These are phyloP conservation scores for Odocoileus hemionus DNA, from an alignment of 2,113 vertebrate species.

Conservation along the genomic window DNA sequence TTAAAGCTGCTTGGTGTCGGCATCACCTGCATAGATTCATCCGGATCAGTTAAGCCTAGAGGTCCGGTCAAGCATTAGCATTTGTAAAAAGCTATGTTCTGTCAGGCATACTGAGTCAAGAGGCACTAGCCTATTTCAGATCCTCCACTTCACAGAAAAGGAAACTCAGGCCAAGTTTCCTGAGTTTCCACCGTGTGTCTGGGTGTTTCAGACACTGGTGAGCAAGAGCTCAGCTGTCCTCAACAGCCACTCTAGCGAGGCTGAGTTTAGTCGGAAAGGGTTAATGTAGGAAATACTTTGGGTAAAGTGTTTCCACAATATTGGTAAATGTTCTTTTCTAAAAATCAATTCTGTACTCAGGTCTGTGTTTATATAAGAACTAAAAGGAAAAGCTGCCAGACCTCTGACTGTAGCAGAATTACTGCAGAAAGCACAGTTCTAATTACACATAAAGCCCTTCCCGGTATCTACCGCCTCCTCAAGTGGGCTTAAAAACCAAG, in stretches of 20 bases:
- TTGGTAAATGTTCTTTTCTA: conserved; percentile 10
- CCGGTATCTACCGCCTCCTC: neutral
- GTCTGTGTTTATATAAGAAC: neutral
- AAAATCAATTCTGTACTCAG: conserved; percentile 13
- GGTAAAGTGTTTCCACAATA: neutral
- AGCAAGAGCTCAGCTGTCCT: neutral
- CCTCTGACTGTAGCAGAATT: neutral
- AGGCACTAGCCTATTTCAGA: neutral
- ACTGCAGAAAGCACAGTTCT: neutral
- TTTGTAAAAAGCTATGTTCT: neutral
- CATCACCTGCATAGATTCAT: neutral
- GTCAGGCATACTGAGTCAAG: neutral
- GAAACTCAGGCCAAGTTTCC: neutral
- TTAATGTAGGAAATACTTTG: neutral
- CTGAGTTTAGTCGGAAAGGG: neutral
- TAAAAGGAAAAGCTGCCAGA: neutral
- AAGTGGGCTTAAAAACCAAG: neutral
- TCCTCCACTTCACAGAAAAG: neutral
- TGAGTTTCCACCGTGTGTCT: neutral
- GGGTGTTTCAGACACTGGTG: neutral
- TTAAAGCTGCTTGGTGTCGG: neutral
- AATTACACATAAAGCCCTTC: neutral
- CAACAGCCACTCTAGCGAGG: neutral
- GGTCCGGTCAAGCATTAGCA: neutral
- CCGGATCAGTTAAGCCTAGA: neutral